Base-by-base conservation (phyloP, 2,113 vertebrate genomes). In the Proteles cristata region DNA sequence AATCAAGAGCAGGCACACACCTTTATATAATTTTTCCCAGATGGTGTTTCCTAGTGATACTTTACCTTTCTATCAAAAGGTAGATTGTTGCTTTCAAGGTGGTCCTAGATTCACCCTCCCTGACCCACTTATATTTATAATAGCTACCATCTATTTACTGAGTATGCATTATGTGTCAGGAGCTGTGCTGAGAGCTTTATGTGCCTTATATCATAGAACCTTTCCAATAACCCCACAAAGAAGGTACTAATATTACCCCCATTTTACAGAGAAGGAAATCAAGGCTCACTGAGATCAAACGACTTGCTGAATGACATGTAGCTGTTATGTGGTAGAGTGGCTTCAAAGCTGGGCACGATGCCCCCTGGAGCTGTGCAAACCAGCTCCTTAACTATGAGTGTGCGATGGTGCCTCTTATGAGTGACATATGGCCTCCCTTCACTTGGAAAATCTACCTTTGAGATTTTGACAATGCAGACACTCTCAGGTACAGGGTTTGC, bases 231-330 rank as follows among this genome's bases (percentile, higher is more conserved):
- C 2, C 1, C 31, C 25, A 84, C 10, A 21, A 96, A 90, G 39
- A 93, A 94, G 33, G 45, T 83, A 79, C 43, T 53, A 35, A 66
- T 81, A 87, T 92, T 90, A 73, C 5, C 6, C 14, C 11, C 39
- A 87, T 74, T 79, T 92, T 83, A 26, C 35, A 92, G 89, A 96
- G 48, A 19, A 88, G n/a, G 74, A 95, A 90, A 88, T 21, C 45
- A 87, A 89, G 77, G 16, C 33, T 93, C 23, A 88, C 31, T 73
- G 61, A 74, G 35, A 87, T 83, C 50, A 84, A 94, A 90, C 73
- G 28, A 71, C n/a, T 89, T 95, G 33, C 11, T 19, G 65, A 94
- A 17, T 76, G 33, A 35, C 31, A 80, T 69, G n/a, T 65, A 71
- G 5, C 39, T 73, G n/a, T 93, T 63, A 79, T 21, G n/a, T 31